phyloP scores from a whole-genome alignment of 1,140 invertebrate genomes.

The Drosophila orosa region DNA sequence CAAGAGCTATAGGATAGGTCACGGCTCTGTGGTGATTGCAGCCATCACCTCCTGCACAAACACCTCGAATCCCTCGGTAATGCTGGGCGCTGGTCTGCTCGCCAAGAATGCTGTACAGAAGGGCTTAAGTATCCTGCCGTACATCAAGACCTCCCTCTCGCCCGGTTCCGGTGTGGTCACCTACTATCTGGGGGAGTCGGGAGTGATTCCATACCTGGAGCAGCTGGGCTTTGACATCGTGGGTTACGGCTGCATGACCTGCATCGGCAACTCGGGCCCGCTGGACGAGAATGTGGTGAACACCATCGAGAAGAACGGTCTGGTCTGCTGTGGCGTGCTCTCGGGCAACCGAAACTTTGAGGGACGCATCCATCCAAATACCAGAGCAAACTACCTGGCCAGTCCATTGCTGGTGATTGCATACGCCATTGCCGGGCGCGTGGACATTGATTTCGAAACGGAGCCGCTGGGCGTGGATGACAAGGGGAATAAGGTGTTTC shows the following conservation, averaged over 20 bases:
- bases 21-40: constrained; percentile 98
- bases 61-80: constrained; percentile 98
- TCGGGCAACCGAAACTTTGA: constrained; percentile 99
- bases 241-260: constrained; percentile 99
- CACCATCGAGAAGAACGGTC: constrained; percentile 97
- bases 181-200: constrained; percentile 94
- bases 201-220: constrained; percentile 93
- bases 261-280: constrained; percentile 98
- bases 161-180: constrained; percentile 99
- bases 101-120: constrained; percentile 97
- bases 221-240: constrained; percentile 96
- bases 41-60: constrained; percentile 99
- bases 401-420: constrained; percentile 98
- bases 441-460: constrained; percentile 97
- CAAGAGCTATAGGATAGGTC: constrained; percentile 92
- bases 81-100: constrained; percentile 96
- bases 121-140: constrained; percentile 94
- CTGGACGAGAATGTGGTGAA: constrained; percentile 95
- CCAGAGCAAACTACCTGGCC: constrained; percentile 97
- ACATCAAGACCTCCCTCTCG: constrained; percentile 98
- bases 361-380: constrained; percentile 98
- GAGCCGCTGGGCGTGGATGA: constrained; percentile 90
- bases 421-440: constrained; percentile 97
- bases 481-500: constrained; percentile 91
- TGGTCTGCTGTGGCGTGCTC: constrained; percentile 97